Evolutionary conservation across 2,797 vertebrate species (phyloP), one percentile per base, ranked within the genome.

Genomic region (Gymnoscopelus microlampas): DNA sequence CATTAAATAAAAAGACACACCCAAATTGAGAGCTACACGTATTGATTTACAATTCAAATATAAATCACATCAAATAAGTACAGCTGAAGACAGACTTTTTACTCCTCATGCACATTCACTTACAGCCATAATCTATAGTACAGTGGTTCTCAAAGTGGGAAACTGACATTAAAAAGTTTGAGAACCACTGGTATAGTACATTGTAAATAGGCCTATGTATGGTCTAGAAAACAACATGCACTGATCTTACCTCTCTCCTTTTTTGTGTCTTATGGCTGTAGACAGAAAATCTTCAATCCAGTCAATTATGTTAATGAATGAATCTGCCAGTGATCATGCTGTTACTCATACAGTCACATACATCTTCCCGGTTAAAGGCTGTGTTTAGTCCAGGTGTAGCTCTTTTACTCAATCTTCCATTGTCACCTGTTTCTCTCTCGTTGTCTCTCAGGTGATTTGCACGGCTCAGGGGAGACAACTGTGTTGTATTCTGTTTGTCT

Each of bases 401-500:
- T 62, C 49, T n/a, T 55, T 53, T 71, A 15, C n/a, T 81, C 79
- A 78, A 67, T 60, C 67, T 74, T 26, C 80, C 80, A 84, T 86
- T 48, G 78, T 74, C 23, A 74, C 85, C 70, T 80, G 78, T 74
- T 60, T 65, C 78, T 80, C 80, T 10, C 29, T 50, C 74, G 85
- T 69, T 80, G 77, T 73, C 60, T 65, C 78, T 80, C 80, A 6
- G 59, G 48, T 9, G 66, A 64, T 66, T 54, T 44, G 68, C 71
- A 65, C 24, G 71, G 58, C 88, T 90, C 89, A 24, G 19, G 83
- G 83, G 87, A 44, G 48, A 89, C 86, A 72, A 57, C 3, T 50
- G 71, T 12, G 49, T 70, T 65, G 66, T 84, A 44, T 82, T 60
- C 79, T 87, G 85, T 92, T 91, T 91, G 85, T 79, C 76, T 71